These are phyloP conservation scores for Cathartes aura DNA, from an alignment of 2,113 vertebrate species.

Conservation along the genomic window DNA sequence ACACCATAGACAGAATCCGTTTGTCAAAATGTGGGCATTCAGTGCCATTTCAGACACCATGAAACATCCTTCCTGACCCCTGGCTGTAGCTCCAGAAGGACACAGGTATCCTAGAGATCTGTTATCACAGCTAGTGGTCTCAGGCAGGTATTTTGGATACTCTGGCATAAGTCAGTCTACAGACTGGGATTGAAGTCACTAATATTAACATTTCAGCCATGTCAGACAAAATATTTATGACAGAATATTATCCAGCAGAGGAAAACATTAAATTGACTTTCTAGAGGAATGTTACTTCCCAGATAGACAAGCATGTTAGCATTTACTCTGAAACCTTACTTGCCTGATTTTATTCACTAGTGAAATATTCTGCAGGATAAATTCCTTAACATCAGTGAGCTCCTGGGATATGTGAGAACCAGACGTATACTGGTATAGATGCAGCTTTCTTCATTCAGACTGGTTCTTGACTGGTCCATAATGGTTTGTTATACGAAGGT, in stretches of 20 bases:
- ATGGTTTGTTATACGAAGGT: neutral
- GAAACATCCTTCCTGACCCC: neutral
- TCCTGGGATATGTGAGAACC: neutral
- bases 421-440: neutral
- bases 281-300: neutral
- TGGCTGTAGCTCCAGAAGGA: neutral
- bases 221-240: neutral
- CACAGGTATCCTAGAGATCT: neutral
- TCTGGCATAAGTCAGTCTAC: neutral
- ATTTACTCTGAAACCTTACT: neutral
- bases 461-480: neutral
- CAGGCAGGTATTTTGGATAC: neutral
- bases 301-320: neutral
- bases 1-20: rapidly evolving
- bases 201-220: neutral
- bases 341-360: neutral
- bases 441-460: neutral
- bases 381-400: neutral
- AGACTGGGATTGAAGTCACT: neutral
- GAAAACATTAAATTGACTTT: neutral
- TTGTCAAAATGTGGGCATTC: neutral
- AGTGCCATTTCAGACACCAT: neutral
- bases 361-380: neutral
- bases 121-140: neutral
- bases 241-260: neutral